Percentiles rank a stretch among this genome's conserved stretches.
Conservation (phyloP, 1,140 invertebrate genomes). For the Pseudomyrmex concolor region DNA sequence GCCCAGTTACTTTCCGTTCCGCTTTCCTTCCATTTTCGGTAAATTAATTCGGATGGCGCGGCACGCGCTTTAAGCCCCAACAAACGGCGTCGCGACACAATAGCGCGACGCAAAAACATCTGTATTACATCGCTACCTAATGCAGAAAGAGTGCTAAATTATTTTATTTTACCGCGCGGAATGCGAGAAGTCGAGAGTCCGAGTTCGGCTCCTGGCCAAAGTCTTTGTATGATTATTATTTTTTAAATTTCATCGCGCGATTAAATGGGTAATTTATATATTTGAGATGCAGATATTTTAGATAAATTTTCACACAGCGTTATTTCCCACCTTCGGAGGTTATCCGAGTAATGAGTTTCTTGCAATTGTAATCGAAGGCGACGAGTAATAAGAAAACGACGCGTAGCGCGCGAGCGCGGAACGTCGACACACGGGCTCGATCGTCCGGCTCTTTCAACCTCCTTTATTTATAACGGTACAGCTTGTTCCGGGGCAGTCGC, state of each 20-base stretch:
- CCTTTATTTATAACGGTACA: constrained; percentile 57
- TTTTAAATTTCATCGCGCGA: no score
- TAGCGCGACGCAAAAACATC: not conserved
- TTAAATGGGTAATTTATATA: not conserved
- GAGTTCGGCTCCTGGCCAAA: not conserved
- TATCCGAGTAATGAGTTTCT: not conserved
- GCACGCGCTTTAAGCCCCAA: not conserved
- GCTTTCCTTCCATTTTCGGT: not conserved
- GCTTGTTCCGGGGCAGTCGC: constrained; percentile 44
- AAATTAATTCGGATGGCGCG: constrained; percentile 27
- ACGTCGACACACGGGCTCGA: constrained; percentile 30
- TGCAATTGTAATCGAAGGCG: not conserved
- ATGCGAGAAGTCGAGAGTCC: no score
- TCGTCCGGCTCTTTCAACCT: constrained; percentile 42
- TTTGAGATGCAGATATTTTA: not conserved
- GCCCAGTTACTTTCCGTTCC: constrained; percentile 8
- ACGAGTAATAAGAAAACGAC: not conserved
- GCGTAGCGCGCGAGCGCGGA: not conserved
- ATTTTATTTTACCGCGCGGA: no score
- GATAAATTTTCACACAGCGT: not conserved
- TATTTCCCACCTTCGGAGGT: no score
- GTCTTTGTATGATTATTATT: not conserved
- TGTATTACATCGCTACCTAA: not conserved
- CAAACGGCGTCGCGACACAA: not conserved
- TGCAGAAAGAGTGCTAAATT: not conserved